Conservation (phyloP, 2,113 vertebrate species). For the Plecotus auritus region DNA sequence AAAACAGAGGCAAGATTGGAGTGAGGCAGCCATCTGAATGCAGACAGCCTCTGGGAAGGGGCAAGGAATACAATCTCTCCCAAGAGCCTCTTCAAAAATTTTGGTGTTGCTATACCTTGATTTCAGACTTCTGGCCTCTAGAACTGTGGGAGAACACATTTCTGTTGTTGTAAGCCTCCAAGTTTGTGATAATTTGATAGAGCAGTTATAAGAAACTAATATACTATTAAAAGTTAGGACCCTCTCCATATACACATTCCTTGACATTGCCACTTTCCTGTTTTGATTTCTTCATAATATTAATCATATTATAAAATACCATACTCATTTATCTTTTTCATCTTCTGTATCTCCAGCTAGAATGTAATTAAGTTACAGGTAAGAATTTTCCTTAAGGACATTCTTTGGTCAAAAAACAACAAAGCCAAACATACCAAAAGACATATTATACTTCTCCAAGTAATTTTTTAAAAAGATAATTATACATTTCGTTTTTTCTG, state of each 20-base stretch:
- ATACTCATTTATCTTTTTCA: neutral
- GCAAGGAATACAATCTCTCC: neutral
- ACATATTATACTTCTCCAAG: neutral
- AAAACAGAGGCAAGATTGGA: neutral
- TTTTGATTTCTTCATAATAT: neutral
- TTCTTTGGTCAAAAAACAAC: neutral
- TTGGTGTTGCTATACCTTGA: rapidly evolving
- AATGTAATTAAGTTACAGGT: neutral
- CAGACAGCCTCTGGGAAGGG: neutral
- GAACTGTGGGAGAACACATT: neutral
- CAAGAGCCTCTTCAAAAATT: neutral
- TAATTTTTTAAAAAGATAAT: neutral
- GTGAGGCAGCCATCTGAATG: neutral
- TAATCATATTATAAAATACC: neutral
- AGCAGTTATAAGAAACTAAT: neutral
- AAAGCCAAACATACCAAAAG: neutral
- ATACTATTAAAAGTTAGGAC: neutral
- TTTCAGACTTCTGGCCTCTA: neutral
- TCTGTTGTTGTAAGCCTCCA: neutral
- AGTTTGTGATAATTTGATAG: neutral
- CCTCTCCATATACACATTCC: neutral
- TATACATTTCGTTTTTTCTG: neutral
- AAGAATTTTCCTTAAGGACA: neutral
- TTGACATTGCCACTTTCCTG: neutral
- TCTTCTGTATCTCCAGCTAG: neutral